Base-by-base conservation (phyloP, 2,888 invertebrate genomes). In the Marronus borbonicus region DNA sequence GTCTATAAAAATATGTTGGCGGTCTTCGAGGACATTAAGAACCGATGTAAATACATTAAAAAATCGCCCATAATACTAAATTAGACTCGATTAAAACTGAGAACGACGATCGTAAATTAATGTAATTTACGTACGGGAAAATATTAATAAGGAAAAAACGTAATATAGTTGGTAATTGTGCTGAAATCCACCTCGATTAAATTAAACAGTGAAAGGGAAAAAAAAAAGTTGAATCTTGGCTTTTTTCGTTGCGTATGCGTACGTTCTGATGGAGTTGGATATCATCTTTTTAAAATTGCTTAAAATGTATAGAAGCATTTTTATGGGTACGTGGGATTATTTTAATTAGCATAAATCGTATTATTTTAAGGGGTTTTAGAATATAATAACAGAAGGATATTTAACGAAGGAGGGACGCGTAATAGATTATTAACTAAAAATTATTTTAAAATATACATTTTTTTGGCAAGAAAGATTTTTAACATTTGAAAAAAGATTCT, bases 51-150 rank as follows among this genome's bases (percentile, higher is more conserved):
- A 64, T 39, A 64, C 36, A 64, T 64, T 64, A 64, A 64, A 64
- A 64, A 36, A 64, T 60, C 39, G 64, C 64, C 64, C 64, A 64
- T 55, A 55, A 55, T 55, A 55, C 36, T 64, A 64, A 64, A 55
- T 55, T 55, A 55, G 44, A 55, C 55, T 55, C 55, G 55, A 55
- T 55, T 55, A 55, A 55, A 20, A 55, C 55, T 20, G 55, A 20
- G 55, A 20, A 17, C 17, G 20, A 3, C 7, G 20, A 55, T 20
- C 55, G 55, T 55, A 55, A 55, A 55, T 55, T 55, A 55, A 55
- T 17, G 20, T 55, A 55, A 55, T 55, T 55, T 55, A 55, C 44
- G 44, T 12, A 12, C 44, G 12, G 44, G 8, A 12, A 44, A 8
- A 12, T 44, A 44, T 44, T 44, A 44, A 44, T 44, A 44, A 44